Evolutionary conservation across 1,140 invertebrate genomes (phyloP).

Genomic region (Harpegnathos saltator): DNA sequence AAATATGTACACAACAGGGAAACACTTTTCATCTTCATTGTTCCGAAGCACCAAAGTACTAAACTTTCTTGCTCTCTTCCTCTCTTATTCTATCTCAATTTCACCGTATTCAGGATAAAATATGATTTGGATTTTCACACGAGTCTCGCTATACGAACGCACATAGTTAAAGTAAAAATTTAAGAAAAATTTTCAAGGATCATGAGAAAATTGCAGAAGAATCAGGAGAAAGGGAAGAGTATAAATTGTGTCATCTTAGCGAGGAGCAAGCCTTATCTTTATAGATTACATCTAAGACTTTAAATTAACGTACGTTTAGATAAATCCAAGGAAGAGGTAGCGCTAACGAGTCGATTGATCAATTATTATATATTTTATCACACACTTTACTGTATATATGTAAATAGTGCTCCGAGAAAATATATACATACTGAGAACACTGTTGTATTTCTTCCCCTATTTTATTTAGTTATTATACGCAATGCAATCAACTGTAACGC

Average conservation of each 20-base stretch:
- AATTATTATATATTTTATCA: slow-evolving; percentile 77
- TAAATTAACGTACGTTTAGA: slow-evolving; percentile 66
- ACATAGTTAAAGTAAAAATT: slow-evolving; percentile 24
- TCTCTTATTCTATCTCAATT: background rate
- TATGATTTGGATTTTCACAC: background rate
- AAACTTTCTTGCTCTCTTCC: background rate
- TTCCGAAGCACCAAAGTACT: background rate
- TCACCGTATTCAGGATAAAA: slow-evolving; percentile 2
- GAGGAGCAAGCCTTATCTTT: slow-evolving; percentile 63
- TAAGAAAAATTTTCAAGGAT: slow-evolving; percentile 20
- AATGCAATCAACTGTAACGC: background rate
- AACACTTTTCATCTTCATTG: slow-evolving; percentile 11
- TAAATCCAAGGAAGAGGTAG: slow-evolving; percentile 49
- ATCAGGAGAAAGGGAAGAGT: background rate
- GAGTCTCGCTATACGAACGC: background rate
- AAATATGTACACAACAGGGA: too few relatives aligned
- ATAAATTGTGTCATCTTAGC: slow-evolving; percentile 36
- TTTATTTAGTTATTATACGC: background rate
- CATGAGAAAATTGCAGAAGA: slow-evolving; percentile 14
- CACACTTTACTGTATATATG: slow-evolving; percentile 75
- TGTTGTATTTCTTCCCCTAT: background rate
- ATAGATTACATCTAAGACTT: slow-evolving; percentile 64
- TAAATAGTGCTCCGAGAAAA: slow-evolving; percentile 65
- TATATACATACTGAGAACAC: slow-evolving; percentile 27
- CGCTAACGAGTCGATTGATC: slow-evolving; percentile 59